These are phyloP conservation scores for Gymnoscelis rufifasciata DNA, from an alignment of 2,888 invertebrate species.

Conservation along the genomic window DNA sequence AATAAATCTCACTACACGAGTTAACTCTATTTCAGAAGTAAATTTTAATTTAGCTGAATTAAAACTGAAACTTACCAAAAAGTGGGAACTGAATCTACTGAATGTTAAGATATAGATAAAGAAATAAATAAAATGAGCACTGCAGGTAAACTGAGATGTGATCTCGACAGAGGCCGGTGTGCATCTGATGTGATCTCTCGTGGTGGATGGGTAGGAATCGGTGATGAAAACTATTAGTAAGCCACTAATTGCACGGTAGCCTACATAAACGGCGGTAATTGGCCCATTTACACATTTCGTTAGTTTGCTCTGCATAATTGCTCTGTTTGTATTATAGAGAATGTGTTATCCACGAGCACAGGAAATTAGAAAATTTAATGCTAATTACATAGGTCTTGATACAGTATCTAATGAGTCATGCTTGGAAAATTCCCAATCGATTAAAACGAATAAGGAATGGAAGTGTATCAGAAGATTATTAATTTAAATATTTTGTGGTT, in stretches of 20 bases:
- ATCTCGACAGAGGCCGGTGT: conserved; percentile 58
- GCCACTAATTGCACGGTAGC: conserved; percentile 74
- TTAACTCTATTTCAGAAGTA: conserved; percentile 36
- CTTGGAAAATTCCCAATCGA: conserved; percentile 1
- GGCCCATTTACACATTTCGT: conserved; percentile 77
- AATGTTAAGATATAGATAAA: conserved; percentile 7
- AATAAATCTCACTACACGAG: conserved; percentile 50
- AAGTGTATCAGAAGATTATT: too few relatives aligned
- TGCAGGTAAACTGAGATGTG: conserved; percentile 42
- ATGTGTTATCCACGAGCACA: conserved; percentile 55
- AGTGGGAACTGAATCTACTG: conserved; percentile 6
- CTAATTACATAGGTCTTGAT: conserved; percentile 17
- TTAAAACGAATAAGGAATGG: too few relatives aligned
- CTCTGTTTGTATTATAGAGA: conserved; percentile 64
- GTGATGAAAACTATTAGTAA: conserved; percentile 77
- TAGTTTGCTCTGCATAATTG: conserved; percentile 73
- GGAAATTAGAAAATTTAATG: conserved; percentile 48
- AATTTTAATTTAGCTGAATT: conserved; percentile 17
- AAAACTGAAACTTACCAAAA: conserved; percentile 8
- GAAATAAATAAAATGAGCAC: conserved; percentile 14
- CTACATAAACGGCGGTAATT: conserved; percentile 76
- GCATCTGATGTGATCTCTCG: conserved; percentile 59
- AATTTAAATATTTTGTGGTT: too few relatives aligned
- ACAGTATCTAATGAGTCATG: conserved; percentile 14
- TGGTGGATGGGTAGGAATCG: conserved; percentile 58